Evolutionary conservation across 53 echinoderm and acorn worm species (phyloP), one percentile per base, ranked within the genome.

Genomic region (Patiria pectinifera): DNA sequence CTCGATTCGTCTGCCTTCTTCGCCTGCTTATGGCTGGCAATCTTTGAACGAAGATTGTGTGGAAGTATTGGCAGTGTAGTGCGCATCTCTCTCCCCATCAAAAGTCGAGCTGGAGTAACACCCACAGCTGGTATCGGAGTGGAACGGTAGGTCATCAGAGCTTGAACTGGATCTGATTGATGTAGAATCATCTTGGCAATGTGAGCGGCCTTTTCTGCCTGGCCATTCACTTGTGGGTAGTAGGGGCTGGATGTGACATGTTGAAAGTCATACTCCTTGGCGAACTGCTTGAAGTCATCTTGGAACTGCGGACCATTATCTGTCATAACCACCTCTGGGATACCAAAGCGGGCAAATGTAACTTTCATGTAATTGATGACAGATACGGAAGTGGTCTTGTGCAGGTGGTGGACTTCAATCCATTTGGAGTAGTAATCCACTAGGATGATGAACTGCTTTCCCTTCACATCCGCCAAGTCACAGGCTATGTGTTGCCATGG

Each of bases 291-390:
- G 91, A 91, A 12, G 81, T 91, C 9, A 35, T 35, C 35, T 35
- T 35, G 35, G 35, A 35, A 35, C 35, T 35, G 35, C 35, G 35
- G 35, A 35, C 35, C 35, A 35, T 35, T 35, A 35, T 35, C 35
- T 35, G 35, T 35, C 35, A 35, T 35, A 35, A 35, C 35, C 35
- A 35, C 35, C 35, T 35, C 35, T 35, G 35, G 35, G 35, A 35
- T 35, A 35, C 35, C 35, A 35, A 35, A 35, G 35, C 35, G 35
- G 35, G 35, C 35, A 35, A 35, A 35, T 35, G 35, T 35, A 35
- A 91, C 87, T 49, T 91, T 91, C 59, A 84, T 71, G 24, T 91
- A 87, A 44, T 71, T 75, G 1, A 94, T 91, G 18, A 92, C 83
- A 2, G 80, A 77, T 10, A 45, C 4, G 15, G 53, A 81, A 87